Evolutionary conservation across 2,888 invertebrate species (phyloP).

Genomic region (Chymomyza fuscimana): DNA sequence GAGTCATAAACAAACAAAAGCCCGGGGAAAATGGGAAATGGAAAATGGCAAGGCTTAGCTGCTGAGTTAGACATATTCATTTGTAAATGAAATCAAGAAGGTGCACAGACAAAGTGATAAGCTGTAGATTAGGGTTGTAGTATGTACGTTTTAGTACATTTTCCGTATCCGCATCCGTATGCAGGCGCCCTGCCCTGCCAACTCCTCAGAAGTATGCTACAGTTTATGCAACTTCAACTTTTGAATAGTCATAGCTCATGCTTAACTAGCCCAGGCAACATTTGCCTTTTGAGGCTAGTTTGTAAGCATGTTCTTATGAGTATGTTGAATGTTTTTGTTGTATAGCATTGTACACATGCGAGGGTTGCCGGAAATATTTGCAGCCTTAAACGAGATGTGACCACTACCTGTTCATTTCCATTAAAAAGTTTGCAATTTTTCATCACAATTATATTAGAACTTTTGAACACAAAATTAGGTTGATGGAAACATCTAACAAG

Average conservation of each 20-base stretch:
- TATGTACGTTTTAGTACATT: background rate
- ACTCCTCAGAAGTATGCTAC: constrained; percentile 38
- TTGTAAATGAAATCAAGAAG: constrained; percentile 73
- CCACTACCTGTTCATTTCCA: no score
- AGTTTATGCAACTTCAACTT: background rate
- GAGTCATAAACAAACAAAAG: constrained; percentile 18
- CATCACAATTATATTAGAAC: no score
- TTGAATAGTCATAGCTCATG: background rate
- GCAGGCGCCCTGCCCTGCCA: background rate
- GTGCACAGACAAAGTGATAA: constrained; percentile 33
- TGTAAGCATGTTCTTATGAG: background rate
- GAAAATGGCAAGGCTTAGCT: constrained; percentile 16
- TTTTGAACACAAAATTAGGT: no score
- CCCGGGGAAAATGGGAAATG: background rate
- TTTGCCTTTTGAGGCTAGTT: background rate
- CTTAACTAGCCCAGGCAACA: background rate
- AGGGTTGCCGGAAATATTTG: no score
- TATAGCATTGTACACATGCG: background rate
- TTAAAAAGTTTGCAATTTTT: no score
- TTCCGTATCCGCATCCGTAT: constrained; percentile 26
- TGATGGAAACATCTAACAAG: no score
- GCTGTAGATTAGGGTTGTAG: background rate
- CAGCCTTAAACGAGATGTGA: no score
- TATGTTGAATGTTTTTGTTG: background rate
- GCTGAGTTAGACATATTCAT: constrained; percentile 46